A percentile compares a stretch with the other conserved stretches of the same genome.
Conservation (phyloP, 1,140 invertebrate genomes). For the Bathynomus jamesi region DNA sequence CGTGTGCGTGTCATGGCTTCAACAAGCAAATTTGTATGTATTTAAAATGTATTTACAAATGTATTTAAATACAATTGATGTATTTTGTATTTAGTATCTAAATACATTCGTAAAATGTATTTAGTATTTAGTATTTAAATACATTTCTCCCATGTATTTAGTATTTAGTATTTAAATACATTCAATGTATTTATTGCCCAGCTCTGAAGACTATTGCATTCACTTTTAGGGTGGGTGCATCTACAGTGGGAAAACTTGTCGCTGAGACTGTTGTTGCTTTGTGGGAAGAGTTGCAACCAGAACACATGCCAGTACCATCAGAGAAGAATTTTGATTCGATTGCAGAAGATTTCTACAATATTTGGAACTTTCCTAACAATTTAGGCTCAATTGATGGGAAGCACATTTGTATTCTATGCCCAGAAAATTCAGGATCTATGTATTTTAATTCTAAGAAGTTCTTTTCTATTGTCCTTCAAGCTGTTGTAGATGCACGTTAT, state of each 20-base stretch:
- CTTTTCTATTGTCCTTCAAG: constrained; percentile 32
- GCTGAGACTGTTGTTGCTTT: constrained; percentile 12
- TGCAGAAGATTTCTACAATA: constrained; percentile 28
- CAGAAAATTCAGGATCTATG: constrained; percentile 29
- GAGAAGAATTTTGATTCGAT: constrained; percentile 9
- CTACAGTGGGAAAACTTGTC: constrained; percentile 18
- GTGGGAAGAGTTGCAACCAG: constrained; percentile 3
- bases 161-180: no score
- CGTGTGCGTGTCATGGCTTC: no score
- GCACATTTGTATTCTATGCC: constrained; percentile 37
- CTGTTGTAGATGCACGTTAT: constrained; percentile 34
- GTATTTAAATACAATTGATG: no score
- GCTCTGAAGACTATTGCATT: constrained; percentile 18
- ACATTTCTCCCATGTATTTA: no score
- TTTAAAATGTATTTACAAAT: no score
- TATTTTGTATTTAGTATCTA: no score
- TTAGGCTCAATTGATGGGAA: constrained; percentile 39
- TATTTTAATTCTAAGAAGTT: constrained; percentile 39
- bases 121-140: no score
- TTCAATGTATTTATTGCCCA: no score
- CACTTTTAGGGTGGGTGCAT: constrained; percentile 12
- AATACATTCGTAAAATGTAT: no score
- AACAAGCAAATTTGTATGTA: no score
- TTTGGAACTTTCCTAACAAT: constrained; percentile 39
- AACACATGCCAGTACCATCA: constrained; percentile 15